phyloP scores from a whole-genome alignment of 2,888 invertebrate species.

The Cybosia mesomella region DNA sequence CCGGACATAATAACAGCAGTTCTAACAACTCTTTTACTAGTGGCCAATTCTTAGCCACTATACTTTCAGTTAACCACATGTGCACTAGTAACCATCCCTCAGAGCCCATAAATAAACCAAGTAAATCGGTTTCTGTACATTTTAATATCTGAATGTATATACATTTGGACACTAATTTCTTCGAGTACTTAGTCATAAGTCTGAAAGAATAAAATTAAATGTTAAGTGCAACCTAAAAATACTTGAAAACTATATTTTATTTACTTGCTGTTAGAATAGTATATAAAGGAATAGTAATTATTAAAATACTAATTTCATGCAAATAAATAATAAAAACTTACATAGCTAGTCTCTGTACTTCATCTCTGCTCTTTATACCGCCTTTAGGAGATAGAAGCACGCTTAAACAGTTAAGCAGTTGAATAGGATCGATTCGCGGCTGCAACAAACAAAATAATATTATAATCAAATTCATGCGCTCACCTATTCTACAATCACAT shows the following conservation, averaged over 20 bases:
- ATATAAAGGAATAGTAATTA: too few species aligned
- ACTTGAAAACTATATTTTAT: neutral
- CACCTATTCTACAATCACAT: neutral
- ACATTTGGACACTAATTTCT: constrained; percentile 97
- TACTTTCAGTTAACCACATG: constrained; percentile 96
- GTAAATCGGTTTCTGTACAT: constrained; percentile 93
- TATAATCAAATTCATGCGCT: neutral
- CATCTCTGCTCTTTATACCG: constrained; percentile 95
- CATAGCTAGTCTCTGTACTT: constrained; percentile 95
- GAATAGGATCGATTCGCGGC: constrained; percentile 97
- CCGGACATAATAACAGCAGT: constrained; percentile 94
- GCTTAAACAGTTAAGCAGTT: constrained; percentile 95
- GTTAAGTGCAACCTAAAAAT: neutral
- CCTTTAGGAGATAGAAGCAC: constrained; percentile 94
- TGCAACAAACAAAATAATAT: constrained; percentile 80
- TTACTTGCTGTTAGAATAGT: neutral
- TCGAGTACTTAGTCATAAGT: constrained; percentile 98
- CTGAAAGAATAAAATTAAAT: constrained; percentile 85
- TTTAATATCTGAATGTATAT: constrained; percentile 97
- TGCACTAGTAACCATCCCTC: constrained; percentile 97
- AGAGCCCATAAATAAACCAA: constrained; percentile 95
- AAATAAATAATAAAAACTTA: constrained; percentile 72
- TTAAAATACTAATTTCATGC: neutral
- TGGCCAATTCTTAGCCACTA: constrained; percentile 94
- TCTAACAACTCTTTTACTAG: constrained; percentile 95